Evolutionary conservation across 1,140 invertebrate genomes (phyloP), one percentile per base, ranked within the genome.

Genomic region (Nylanderia fulva): DNA sequence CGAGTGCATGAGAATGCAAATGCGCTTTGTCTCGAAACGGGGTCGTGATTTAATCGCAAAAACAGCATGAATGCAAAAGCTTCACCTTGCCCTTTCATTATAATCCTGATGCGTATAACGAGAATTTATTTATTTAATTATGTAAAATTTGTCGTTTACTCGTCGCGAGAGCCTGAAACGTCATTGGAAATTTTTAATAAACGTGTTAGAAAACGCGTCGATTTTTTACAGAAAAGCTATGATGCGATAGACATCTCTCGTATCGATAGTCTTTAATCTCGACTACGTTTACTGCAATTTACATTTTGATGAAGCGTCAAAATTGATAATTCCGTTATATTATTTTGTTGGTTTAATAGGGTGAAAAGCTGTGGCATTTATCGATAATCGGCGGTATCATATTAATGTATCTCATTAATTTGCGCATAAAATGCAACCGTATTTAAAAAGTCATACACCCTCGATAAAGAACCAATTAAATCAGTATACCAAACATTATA

Each of bases 41-140:
- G 69, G 69, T 61, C 79, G 54, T 68, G 36, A 45, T 83, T 71
- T 83, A 75, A 74, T 61, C 54, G 54, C 56, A 21, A 72, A 48
- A 75, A 75, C 15, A 27, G 4, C 18, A 15, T 15, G 45, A 11
- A 48, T 27, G 42, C 45, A 6, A 48, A 48, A 15, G 21, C 33
- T 33, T 69, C 8, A 45, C 6, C n/a, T 77, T 7, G 56, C 36
- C 5, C 18, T 76, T 33, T n/a, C 39, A 39, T 27, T 63, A 63
- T 6, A 52, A 27, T n/a, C n/a, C n/a, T 52, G 13, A 13, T 39
- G 18, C 56, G 24, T 27, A 21, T 21, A 7, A 21, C 7, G 7
- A 63, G 33, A 63, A 33, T 64, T 64, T 4, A n/a, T 54, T 54
- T 56, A 27, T 36, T 27, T 36, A 54, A 72, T 72, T 33, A 54